These are phyloP conservation scores for Bedellia somnulentella DNA, from an alignment of 2,888 invertebrate species.

Conservation along the genomic window DNA sequence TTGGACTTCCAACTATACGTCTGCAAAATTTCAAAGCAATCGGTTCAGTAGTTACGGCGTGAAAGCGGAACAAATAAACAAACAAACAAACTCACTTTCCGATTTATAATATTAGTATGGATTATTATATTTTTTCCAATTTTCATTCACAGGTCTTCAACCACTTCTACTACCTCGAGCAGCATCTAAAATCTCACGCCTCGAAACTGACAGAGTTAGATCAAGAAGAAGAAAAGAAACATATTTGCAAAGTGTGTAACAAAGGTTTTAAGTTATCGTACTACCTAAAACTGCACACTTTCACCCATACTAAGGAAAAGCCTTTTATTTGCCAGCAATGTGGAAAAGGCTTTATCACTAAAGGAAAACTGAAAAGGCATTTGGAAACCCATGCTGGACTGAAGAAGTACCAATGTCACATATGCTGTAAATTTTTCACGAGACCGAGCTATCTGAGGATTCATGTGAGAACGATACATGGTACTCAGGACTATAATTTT, in stretches of 20 bases:
- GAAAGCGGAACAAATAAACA: too few species aligned
- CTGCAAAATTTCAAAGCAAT: too few species aligned
- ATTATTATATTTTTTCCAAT: too few species aligned
- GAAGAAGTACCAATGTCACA: conserved; percentile 47
- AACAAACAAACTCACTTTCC: too few species aligned
- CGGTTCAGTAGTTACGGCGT: too few species aligned
- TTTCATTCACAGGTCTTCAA: too few species aligned
- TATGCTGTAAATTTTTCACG: conserved; percentile 49
- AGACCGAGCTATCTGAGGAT: conserved; percentile 40
- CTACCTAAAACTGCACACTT: conserved; percentile 41
- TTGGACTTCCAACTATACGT: too few species aligned
- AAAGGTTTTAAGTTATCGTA: conserved; percentile 46
- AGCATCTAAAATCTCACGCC: conserved; percentile 43
- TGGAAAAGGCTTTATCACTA: conserved; percentile 46
- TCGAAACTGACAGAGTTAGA: conserved; percentile 19
- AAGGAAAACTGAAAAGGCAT: conserved; percentile 43
- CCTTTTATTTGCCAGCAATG: conserved; percentile 48
- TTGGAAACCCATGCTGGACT: conserved; percentile 40
- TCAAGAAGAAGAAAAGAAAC: conserved; percentile 25
- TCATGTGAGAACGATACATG: conserved; percentile 44
- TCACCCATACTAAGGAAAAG: conserved; percentile 45
- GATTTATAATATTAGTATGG: too few species aligned
- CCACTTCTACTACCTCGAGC: conserved; percentile 45
- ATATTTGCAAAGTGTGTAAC: conserved; percentile 34
- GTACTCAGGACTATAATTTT: conserved; percentile 41